phyloP scores from a whole-genome alignment of 92 coral and sea anemone species.

The Zoanthus sociatus region DNA sequence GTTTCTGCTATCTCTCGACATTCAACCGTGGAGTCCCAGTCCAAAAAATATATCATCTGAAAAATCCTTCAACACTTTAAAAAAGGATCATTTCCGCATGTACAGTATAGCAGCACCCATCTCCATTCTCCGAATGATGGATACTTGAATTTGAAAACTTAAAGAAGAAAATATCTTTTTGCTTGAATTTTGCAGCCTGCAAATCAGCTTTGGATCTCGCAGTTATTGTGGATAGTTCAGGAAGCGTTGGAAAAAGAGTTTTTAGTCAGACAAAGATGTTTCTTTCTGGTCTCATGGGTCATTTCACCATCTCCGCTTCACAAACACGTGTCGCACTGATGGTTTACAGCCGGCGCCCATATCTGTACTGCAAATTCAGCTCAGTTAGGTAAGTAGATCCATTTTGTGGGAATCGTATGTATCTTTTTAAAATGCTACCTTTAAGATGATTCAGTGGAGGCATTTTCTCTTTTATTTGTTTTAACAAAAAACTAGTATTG shows the following conservation, averaged over 20 bases:
- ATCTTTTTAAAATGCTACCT: background rate
- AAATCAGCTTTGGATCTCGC: slow-evolving; percentile 41
- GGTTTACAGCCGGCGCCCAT: slow-evolving; percentile 7
- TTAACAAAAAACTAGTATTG: background rate
- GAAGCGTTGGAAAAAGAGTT: slow-evolving; percentile 18
- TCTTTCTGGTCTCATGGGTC: slow-evolving; percentile 31
- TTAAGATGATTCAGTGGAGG: background rate
- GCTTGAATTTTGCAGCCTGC: background rate
- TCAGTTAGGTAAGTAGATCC: slow-evolving; percentile 9
- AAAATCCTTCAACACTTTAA: too few relatives aligned
- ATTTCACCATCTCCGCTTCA: slow-evolving; percentile 27
- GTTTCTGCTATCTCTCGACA: too few relatives aligned
- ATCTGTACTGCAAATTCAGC: slow-evolving; percentile 33
- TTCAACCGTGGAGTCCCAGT: too few relatives aligned
- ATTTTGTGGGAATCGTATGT: background rate
- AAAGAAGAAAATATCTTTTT: background rate
- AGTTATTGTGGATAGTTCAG: slow-evolving; percentile 18
- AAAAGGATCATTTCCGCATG: too few relatives aligned
- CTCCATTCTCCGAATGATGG: too few relatives aligned
- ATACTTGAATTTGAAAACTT: background rate
- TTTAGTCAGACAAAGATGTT: slow-evolving; percentile 18
- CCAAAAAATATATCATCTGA: too few relatives aligned
- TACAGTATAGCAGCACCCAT: too few relatives aligned
- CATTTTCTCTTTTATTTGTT: too few relatives aligned
- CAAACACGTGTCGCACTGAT: slow-evolving; percentile 26